Percentiles rank a stretch among this genome's conserved stretches.
Conservation (phyloP, 2,888 invertebrate genomes). For the Lomographa bimaculata region DNA sequence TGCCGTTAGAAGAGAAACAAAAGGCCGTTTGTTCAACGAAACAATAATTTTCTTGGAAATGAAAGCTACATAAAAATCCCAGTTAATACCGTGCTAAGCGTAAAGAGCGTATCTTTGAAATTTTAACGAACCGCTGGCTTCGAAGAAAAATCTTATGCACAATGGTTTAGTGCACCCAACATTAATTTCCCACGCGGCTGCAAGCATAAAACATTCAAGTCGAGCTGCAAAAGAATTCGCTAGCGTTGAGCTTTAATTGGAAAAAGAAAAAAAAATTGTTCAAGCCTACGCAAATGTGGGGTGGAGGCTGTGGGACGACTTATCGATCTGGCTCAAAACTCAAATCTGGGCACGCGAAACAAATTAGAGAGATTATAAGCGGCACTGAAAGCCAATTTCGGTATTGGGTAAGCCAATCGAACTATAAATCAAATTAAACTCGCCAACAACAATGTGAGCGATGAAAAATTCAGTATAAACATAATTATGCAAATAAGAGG, state of each 20-base stretch:
- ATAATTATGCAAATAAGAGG: conserved; percentile 14
- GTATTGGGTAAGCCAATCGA: conserved; percentile 22
- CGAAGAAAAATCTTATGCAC: conserved; percentile 54
- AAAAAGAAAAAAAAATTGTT: conserved; percentile 41
- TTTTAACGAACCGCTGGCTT: conserved; percentile 43
- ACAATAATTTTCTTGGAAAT: conserved; percentile 11
- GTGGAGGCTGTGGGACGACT: conserved; percentile 30
- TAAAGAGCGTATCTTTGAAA: conserved; percentile 40
- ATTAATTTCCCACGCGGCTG: conserved; percentile 65
- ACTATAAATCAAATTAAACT: conserved; percentile 29
- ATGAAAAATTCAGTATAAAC: too few species aligned
- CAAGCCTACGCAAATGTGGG: conserved; percentile 25
- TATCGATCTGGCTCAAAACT: conserved; percentile 29
- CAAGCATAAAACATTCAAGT: conserved; percentile 66
- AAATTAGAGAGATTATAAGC: conserved; percentile 27
- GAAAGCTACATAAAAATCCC: conserved; percentile 13
- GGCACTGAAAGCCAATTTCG: conserved; percentile 22
- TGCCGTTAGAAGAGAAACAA: background rate
- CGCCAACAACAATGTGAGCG: conserved; percentile 6
- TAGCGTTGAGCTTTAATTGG: conserved; percentile 60
- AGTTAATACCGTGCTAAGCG: conserved; percentile 15
- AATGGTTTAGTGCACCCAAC: conserved; percentile 57
- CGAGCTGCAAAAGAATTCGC: conserved; percentile 53
- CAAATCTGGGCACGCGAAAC: conserved; percentile 26
- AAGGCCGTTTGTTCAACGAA: background rate